These are phyloP conservation scores for Clusia tigrina DNA, from an alignment of 2,888 invertebrate species.

Conservation along the genomic window DNA sequence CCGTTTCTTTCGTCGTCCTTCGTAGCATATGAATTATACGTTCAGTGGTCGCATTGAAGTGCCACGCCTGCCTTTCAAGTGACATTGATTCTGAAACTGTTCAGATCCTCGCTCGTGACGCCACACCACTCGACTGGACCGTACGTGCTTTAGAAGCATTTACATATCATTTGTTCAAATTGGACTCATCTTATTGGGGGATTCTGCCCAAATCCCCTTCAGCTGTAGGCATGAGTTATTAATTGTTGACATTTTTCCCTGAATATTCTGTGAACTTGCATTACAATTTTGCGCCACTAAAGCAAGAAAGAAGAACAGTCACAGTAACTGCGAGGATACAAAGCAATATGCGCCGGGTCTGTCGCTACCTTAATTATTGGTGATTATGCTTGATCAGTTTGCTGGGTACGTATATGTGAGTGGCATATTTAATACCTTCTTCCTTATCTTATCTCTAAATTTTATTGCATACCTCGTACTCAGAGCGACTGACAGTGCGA, in stretches of 20 bases:
- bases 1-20: no score
- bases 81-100: no score
- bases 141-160: no score
- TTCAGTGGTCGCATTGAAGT: no score
- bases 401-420: conserved; percentile 29
- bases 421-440: conserved; percentile 43
- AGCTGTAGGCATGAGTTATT: neutral
- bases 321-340: neutral
- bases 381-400: conserved; percentile 45
- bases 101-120: no score
- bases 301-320: neutral
- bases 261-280: neutral
- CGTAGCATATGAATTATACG: no score
- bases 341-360: neutral
- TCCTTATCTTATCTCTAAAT: neutral
- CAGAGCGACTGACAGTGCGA: neutral
- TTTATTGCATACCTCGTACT: conserved; percentile 22
- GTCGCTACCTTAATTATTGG: conserved; percentile 38
- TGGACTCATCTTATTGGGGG: no score
- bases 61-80: no score
- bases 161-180: no score
- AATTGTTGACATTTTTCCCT: neutral
- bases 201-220: neutral
- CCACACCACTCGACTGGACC: no score
- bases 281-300: neutral